These are phyloP conservation scores for Desoria tigrina DNA, from an alignment of 2,888 invertebrate genomes.

Conservation along the genomic window DNA sequence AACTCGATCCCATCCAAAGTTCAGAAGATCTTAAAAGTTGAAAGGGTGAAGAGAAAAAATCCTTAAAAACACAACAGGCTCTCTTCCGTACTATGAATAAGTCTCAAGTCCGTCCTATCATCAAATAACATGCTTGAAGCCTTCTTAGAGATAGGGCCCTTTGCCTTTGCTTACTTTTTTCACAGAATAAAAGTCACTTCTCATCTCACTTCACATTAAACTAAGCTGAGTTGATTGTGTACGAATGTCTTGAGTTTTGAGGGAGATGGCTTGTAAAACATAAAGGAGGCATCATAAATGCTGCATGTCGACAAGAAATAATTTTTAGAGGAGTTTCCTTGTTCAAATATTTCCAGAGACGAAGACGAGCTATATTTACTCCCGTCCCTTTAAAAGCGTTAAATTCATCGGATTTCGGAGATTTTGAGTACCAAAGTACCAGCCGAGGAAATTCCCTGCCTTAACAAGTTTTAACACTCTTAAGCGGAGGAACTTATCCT, in stretches of 20 bases:
- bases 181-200: no score
- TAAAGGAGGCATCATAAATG: no score
- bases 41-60: conserved; percentile 4
- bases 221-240: no score
- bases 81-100: not conserved
- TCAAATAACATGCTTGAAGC: conserved; percentile 1
- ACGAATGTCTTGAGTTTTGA: no score
- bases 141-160: not conserved
- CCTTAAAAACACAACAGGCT: conserved; percentile 2
- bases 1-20: not conserved
- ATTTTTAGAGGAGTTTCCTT: no score
- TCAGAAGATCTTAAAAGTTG: not conserved
- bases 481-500: not conserved
- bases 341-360: conserved; percentile 6
- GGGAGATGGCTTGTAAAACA: no score
- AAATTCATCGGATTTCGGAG: not conserved
- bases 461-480: not conserved
- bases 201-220: no score
- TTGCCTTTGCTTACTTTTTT: conserved; percentile 1
- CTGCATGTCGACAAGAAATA: no score
- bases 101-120: no score
- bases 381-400: conserved; percentile 7
- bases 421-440: not conserved
- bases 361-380: conserved; percentile 13
- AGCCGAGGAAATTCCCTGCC: no score